phyloP scores from a whole-genome alignment of 2,888 invertebrate species.

The Phasia obesa region DNA sequence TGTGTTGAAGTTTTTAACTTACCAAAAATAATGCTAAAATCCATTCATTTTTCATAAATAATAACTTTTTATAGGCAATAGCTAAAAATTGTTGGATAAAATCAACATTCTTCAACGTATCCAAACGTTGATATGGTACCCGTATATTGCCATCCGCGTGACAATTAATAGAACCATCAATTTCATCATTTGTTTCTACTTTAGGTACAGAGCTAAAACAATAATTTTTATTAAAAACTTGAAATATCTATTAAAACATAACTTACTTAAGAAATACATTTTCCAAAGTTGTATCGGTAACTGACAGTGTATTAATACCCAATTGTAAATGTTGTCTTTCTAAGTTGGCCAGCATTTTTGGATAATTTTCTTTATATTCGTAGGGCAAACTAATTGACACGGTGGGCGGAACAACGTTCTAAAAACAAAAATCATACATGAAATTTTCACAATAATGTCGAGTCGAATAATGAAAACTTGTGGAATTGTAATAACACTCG shows the following conservation, averaged over 20 bases:
- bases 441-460: too few species aligned
- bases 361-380: conserved; percentile 84
- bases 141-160: conserved; percentile 68
- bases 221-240: neutral
- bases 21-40: conserved; percentile 78
- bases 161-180: conserved; percentile 74
- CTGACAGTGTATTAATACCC: conserved; percentile 90
- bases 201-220: conserved; percentile 77
- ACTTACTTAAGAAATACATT: conserved; percentile 93
- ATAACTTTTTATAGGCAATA: conserved; percentile 80
- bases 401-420: conserved; percentile 80
- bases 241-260: neutral
- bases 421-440: conserved; percentile 1
- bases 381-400: conserved; percentile 84
- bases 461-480: too few species aligned
- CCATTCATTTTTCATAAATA: conserved; percentile 78
- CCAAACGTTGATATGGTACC: conserved; percentile 73
- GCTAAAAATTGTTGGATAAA: conserved; percentile 77
- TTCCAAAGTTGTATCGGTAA: conserved; percentile 94
- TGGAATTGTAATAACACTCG: too few species aligned
- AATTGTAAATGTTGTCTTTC: conserved; percentile 85
- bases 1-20: too few species aligned
- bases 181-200: conserved; percentile 73
- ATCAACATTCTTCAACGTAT: conserved; percentile 61
- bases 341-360: conserved; percentile 85